A percentile compares a stretch with the other conserved stretches of the same genome.
Conservation (phyloP, 2,888 invertebrate genomes). For the Cheilosia scutellata region DNA sequence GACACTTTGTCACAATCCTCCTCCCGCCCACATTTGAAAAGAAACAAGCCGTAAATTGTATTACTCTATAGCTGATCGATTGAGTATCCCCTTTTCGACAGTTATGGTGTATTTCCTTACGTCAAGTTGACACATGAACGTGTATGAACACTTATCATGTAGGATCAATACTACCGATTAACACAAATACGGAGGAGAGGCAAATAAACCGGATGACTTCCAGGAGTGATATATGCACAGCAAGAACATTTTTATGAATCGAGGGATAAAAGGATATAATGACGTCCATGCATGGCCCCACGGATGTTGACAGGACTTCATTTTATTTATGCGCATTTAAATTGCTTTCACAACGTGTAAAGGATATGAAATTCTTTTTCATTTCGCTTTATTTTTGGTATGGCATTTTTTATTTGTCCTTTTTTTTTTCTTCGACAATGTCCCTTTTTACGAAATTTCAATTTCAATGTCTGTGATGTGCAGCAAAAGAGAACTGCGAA, state of each 20-base stretch:
- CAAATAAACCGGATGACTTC: slow-evolving; percentile 51
- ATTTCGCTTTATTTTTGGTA: slow-evolving; percentile 2
- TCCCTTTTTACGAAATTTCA: slow-evolving; percentile 48
- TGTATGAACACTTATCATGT: slow-evolving; percentile 33
- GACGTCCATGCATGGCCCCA: slow-evolving; percentile 14
- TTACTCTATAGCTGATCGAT: slow-evolving; percentile 58
- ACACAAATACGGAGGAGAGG: slow-evolving; percentile 37
- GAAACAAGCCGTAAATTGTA: slow-evolving; percentile 56
- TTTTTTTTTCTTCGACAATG: slow-evolving; percentile 14
- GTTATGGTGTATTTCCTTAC: slow-evolving; percentile 58
- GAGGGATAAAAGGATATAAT: slow-evolving; percentile 36
- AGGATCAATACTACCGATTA: slow-evolving; percentile 56
- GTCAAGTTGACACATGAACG: slow-evolving; percentile 35
- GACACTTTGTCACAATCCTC: background rate
- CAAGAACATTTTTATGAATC: slow-evolving; percentile 56
- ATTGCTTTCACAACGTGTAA: slow-evolving; percentile 61
- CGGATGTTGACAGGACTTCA: slow-evolving; percentile 58
- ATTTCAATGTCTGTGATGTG: slow-evolving; percentile 51
- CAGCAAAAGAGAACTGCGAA: slow-evolving; percentile 14
- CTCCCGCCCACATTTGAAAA: background rate
- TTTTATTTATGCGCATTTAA: slow-evolving; percentile 71
- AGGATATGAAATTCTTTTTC: slow-evolving; percentile 51
- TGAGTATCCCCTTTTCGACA: slow-evolving; percentile 54
- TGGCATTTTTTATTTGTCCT: slow-evolving; percentile 10
- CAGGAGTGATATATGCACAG: slow-evolving; percentile 42